phyloP scores from a whole-genome alignment of 2,797 vertebrate species.

The Philypnodon macrostomus region DNA sequence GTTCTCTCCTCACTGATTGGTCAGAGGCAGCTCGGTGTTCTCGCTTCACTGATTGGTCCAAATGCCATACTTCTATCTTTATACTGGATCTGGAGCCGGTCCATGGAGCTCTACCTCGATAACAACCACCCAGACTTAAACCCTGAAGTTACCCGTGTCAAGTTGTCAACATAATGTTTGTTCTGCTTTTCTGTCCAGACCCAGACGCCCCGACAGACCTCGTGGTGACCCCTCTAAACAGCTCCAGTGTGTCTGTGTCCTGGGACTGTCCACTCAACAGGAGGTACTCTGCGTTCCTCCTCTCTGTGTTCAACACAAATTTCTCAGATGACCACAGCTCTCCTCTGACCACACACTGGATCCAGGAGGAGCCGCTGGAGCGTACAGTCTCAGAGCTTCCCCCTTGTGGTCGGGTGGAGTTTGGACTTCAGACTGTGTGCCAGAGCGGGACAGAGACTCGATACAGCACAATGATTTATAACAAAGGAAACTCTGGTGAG shows the following conservation, averaged over 20 bases:
- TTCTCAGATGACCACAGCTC: too few relatives aligned
- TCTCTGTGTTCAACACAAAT: constrained; percentile 60
- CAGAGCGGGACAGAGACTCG: constrained; percentile 40
- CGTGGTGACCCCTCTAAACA: constrained; percentile 46
- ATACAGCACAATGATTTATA: constrained; percentile 56
- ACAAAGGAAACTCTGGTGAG: constrained; percentile 62
- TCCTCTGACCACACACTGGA: constrained; percentile 34
- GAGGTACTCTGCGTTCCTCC: constrained; percentile 53
- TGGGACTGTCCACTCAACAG: constrained; percentile 61
- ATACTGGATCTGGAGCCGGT: too few relatives aligned
- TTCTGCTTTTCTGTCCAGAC: constrained; percentile 46
- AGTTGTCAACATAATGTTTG: too few relatives aligned
- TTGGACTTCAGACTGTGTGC: constrained; percentile 68
- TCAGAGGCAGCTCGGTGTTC: too few relatives aligned
- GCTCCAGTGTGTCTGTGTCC: constrained; percentile 56
- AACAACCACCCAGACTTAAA: too few relatives aligned
- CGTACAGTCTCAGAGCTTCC: constrained; percentile 52
- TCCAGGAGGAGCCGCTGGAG: neutral
- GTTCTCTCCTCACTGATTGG: too few relatives aligned
- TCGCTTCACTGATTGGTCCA: too few relatives aligned
- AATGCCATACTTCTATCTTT: too few relatives aligned
- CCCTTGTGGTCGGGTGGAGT: constrained; percentile 63
- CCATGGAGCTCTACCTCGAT: too few relatives aligned
- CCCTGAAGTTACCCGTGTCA: too few relatives aligned
- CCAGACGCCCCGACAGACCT: constrained; percentile 61